A percentile compares a stretch with the other conserved stretches of the same genome.
These are phyloP conservation scores for Cryptoprocta ferox DNA, from an alignment of 2,797 vertebrate genomes.

Conservation along the genomic window DNA sequence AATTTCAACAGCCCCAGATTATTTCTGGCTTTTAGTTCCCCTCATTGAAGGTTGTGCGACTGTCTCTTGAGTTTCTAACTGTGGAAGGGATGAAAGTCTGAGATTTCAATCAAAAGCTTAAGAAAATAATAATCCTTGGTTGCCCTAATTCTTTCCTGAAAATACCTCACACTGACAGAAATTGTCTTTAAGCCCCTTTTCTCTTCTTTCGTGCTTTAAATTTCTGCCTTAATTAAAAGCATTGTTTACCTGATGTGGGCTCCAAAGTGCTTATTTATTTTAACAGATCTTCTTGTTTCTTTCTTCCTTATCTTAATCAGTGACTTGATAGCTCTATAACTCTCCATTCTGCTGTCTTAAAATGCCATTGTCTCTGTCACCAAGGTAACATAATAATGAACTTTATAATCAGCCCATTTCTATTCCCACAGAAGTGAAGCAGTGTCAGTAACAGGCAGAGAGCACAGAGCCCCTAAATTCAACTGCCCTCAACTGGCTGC, in stretches of 20 bases:
- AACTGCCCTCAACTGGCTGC: background rate
- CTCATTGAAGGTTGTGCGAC: slow-evolving; percentile 69
- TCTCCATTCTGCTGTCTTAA: background rate
- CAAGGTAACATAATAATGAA: slow-evolving; percentile 1
- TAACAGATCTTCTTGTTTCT: slow-evolving; percentile 54
- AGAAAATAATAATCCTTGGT: slow-evolving; percentile 86
- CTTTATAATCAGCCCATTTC: slow-evolving; percentile 37
- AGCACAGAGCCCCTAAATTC: background rate
- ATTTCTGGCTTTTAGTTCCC: slow-evolving; percentile 46
- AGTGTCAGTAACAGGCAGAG: slow-evolving; percentile 22
- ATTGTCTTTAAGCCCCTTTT: slow-evolving; percentile 83
- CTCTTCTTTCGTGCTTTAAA: slow-evolving; percentile 81
- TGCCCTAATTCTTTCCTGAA: slow-evolving; percentile 86
- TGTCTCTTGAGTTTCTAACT: slow-evolving; percentile 76
- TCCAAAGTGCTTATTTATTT: slow-evolving; percentile 68
- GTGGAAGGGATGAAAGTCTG: slow-evolving; percentile 83
- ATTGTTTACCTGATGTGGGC: slow-evolving; percentile 78
- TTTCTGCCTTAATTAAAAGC: slow-evolving; percentile 85
- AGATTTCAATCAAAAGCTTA: slow-evolving; percentile 87
- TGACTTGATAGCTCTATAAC: slow-evolving; percentile 11
- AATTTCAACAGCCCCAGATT: slow-evolving; percentile 50
- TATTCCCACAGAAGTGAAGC: slow-evolving; percentile 15
- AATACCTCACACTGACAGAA: slow-evolving; percentile 83
- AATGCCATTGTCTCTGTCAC: slow-evolving; percentile 60
- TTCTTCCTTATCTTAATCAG: slow-evolving; percentile 41